Evolutionary conservation across 2,797 vertebrate species (phyloP).

Genomic region (Aeoliscus strigatus): DNA sequence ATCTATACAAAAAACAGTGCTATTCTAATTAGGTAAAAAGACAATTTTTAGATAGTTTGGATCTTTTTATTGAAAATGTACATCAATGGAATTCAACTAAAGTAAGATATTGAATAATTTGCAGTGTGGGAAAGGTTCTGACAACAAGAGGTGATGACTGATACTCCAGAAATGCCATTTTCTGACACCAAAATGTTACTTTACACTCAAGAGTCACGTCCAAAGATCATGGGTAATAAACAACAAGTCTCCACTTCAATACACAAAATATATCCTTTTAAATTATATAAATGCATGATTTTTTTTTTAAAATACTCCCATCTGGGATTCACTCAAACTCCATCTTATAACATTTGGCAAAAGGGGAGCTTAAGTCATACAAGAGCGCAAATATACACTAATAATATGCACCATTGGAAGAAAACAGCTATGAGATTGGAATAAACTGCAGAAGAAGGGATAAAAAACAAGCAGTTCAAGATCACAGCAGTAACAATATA

Average conservation of each 20-base stretch:
- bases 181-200: slow-evolving; percentile 69
- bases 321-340: slow-evolving; percentile 61
- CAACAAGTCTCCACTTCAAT: slow-evolving; percentile 76
- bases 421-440: slow-evolving; percentile 53
- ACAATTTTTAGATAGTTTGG: slow-evolving; percentile 22
- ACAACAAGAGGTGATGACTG: slow-evolving; percentile 62
- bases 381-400: slow-evolving; percentile 60
- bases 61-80: slow-evolving; percentile 83
- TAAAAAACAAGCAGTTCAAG: slow-evolving; percentile 55
- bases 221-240: slow-evolving; percentile 73
- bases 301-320: slow-evolving; percentile 60
- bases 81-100: slow-evolving; percentile 74
- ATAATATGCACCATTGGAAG: slow-evolving; percentile 59
- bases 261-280: slow-evolving; percentile 84
- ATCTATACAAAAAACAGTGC: too few species aligned
- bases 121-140: slow-evolving; percentile 55
- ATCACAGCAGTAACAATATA: slow-evolving; percentile 52
- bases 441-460: slow-evolving; percentile 37
- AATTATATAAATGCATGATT: slow-evolving; percentile 78
- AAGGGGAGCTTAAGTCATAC: slow-evolving; percentile 52
- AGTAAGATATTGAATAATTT: slow-evolving; percentile 66
- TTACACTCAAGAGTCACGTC: slow-evolving; percentile 69
- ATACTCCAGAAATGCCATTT: slow-evolving; percentile 71
- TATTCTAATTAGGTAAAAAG: too few species aligned
- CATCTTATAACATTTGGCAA: slow-evolving; percentile 72